Percentiles rank a stretch among this genome's conserved stretches.
These are phyloP conservation scores for Ceryle rudis DNA, from an alignment of 2,797 vertebrate species.

Conservation along the genomic window DNA sequence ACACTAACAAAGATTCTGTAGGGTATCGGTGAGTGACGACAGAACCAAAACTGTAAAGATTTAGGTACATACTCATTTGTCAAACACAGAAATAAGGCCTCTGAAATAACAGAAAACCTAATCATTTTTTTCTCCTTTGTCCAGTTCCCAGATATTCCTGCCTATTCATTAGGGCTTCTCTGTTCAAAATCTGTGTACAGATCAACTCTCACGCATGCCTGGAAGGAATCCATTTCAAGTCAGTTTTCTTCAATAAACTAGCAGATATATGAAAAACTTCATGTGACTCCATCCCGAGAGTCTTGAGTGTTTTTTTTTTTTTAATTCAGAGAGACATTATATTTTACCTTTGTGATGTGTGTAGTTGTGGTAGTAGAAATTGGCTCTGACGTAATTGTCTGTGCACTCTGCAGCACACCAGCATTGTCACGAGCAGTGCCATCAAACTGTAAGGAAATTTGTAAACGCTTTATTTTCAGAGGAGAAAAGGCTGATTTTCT, in stretches of 20 bases:
- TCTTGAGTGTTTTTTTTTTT: neutral
- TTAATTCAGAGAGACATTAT: neutral
- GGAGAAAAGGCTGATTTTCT: neutral
- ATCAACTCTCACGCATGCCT: neutral
- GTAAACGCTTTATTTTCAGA: neutral
- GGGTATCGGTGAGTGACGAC: fast-evolving
- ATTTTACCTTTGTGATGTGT: slow-evolving; percentile 96
- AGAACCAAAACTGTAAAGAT: neutral
- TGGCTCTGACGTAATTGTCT: slow-evolving; percentile 97
- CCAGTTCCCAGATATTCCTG: neutral
- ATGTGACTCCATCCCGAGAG: neutral
- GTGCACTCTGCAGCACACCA: slow-evolving; percentile 93
- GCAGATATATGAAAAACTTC: neutral
- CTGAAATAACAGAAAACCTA: neutral
- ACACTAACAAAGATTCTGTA: neutral
- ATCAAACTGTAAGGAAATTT: slow-evolving; percentile 83
- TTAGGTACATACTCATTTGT: neutral
- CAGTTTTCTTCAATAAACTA: neutral
- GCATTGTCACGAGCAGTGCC: slow-evolving; percentile 85
- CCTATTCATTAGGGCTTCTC: neutral
- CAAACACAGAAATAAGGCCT: neutral
- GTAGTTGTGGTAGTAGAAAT: slow-evolving; percentile 97
- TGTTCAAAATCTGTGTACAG: neutral
- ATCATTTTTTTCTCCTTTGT: neutral
- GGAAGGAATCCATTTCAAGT: neutral